Conservation (phyloP, 37 sponge, comb jelly and placozoan genomes). For the Eunapius fragilis region DNA sequence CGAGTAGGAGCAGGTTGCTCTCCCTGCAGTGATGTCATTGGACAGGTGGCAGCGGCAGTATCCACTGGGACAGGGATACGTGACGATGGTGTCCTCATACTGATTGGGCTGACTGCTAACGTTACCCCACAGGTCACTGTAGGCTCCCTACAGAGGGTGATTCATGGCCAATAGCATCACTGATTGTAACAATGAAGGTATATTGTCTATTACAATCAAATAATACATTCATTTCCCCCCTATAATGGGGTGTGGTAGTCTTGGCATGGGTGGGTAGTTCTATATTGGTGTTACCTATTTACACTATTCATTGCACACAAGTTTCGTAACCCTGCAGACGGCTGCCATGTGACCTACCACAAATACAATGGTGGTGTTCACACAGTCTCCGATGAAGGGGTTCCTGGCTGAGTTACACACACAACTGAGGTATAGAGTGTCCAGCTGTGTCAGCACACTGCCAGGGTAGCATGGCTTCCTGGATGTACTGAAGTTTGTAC, state of each 20-base stretch:
- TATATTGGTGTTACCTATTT: too few relatives aligned
- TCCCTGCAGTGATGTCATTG: background rate
- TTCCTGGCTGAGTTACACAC: background rate
- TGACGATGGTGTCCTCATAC: constrained; percentile 8
- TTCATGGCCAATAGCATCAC: background rate
- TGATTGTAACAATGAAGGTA: too few relatives aligned
- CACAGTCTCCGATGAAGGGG: background rate
- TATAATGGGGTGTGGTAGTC: too few relatives aligned
- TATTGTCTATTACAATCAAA: too few relatives aligned
- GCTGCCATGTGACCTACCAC: background rate
- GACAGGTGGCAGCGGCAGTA: constrained; percentile 40
- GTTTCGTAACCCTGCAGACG: too few relatives aligned
- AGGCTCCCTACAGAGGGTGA: background rate
- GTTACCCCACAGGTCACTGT: background rate
- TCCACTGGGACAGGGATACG: constrained; percentile 44
- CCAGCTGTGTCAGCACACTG: background rate
- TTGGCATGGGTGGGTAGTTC: too few relatives aligned
- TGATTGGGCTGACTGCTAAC: background rate
- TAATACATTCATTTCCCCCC: too few relatives aligned
- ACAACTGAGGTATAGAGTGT: background rate
- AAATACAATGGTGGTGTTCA: background rate
- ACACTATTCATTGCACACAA: too few relatives aligned
- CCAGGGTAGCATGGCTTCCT: background rate
- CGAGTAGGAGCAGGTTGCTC: constrained; percentile 1
- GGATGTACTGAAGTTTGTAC: background rate